A percentile compares a stretch with the other conserved stretches of the same genome.
Evolutionary conservation across 2,113 vertebrate genomes (phyloP).

Genomic region (Columbina picui): DNA sequence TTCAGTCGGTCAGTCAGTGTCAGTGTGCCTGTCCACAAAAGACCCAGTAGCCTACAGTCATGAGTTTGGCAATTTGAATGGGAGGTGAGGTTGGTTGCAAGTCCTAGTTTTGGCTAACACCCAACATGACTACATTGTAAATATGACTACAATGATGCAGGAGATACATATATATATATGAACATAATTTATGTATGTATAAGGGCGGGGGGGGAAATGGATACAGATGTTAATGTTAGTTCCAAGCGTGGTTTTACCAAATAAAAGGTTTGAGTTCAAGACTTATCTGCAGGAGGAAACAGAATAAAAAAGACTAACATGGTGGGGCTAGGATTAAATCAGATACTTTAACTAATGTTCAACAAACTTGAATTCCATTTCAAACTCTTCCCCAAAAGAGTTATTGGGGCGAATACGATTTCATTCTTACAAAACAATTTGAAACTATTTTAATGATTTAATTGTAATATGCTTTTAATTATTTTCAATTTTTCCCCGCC

Average conservation of each 20-base stretch:
- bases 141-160: rapidly evolving
- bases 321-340: neutral
- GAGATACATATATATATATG: neutral
- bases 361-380: neutral
- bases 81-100: neutral
- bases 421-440: neutral
- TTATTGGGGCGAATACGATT: neutral
- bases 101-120: neutral
- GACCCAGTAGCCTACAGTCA: neutral
- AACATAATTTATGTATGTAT: too few relatives aligned
- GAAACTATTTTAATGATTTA: neutral
- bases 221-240: neutral
- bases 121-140: neutral
- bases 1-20: rapidly evolving
- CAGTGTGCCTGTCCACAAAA: neutral
- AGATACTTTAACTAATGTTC: neutral
- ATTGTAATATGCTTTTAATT: neutral
- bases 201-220: neutral
- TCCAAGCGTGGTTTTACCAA: neutral
- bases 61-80: neutral
- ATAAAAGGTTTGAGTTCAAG: neutral
- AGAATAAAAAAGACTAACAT: neutral
- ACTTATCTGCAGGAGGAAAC: neutral
- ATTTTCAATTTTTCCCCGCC: neutral
- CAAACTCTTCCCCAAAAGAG: neutral